Base-by-base conservation (phyloP, 2,797 vertebrate species). In the Thamnophis elegans region DNA sequence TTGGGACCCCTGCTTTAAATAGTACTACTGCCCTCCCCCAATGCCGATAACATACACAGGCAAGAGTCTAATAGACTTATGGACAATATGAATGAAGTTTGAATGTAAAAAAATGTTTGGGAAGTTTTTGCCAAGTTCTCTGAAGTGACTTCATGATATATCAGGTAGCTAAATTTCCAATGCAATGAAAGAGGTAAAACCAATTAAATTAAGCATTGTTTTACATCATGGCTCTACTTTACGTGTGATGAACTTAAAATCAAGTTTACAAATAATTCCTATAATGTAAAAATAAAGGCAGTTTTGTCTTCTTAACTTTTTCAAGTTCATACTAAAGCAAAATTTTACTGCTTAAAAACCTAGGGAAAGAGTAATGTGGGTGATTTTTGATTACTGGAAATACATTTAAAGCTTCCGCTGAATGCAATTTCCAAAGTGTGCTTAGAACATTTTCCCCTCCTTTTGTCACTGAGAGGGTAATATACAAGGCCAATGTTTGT, bases 361-460 rank as follows among this genome's bases (percentile, higher is more conserved):
- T 9, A 82, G 10, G 73, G 73, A 25, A 47, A 18, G 87, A 94
- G 82, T 60, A n/a, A 18, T 87, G n/a, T 85, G 85, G 73, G 62
- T 85, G 87, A 86, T 92, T 95, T 92, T 94, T 85, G 47, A 92
- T 93, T 93, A 60, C 55, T 60, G 26, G 36, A 58, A 5, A 47
- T 1, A 0, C 90, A 93, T 85, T 5, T 65, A 32, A 73, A 60
- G 88, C 58, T 53, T 91, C 82, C 7, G 0, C 68, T 91, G 73
- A 94, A 85, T 90, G 93, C 91, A 47, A 3, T 85, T 94, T 92
- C 93, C 13, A 91, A 93, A 78, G 73, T 85, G 22, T 60, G 94
- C 47, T 92, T 93, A 16, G 51, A 60, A 86, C 47, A 62, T 92
- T 89, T 91, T 22, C 22, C 91, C 36, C 4, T 42, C 20, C 73